Base-by-base conservation (phyloP, 2,888 invertebrate species). In the Heliconius charithonia region DNA sequence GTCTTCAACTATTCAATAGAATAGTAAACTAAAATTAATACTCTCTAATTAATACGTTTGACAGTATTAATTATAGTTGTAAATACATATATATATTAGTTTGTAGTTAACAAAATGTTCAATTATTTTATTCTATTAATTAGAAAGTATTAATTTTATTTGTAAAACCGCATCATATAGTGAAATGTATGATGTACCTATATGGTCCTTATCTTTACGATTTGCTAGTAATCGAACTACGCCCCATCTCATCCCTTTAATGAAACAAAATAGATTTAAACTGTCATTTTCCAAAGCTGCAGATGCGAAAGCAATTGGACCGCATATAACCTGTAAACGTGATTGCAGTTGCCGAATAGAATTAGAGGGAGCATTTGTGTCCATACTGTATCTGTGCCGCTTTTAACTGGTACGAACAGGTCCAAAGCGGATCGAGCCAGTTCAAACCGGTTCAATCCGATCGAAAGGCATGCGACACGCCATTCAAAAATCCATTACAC, bases 401-500 rank as follows among this genome's bases (percentile, higher is more conserved):
- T 81, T 77, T 67, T 19, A 81, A 71, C 80, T 81, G 84, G 82
- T 81, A 78, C 78, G 63, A 77, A 79, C 80, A 41, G 69, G 41
- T 41, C 69, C 41, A 69, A 69, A 69, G 16, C 83, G 85, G 82
- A 80, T 85, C 79, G 63, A 84, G 85, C 85, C 86, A 83, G 85
- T 82, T 87, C 80, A 63, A 85, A 85, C 86, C 86, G 84, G 85
- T 82, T 88, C 79, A 83, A 86, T 85, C 84, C 84, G 82, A 85
- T 45, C 87, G 89, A 89, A 88, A 86, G 87, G 88, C 86, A 75
- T 79, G 87, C 89, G 89, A 91, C 86, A 89, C 88, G 85, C 86
- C 83, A 87, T 90, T 92, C 90, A 90, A 91, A 91, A 92, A 91
- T 89, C 92, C 87, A 93, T 93, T 93, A 92, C 91, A 91, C 93